These are phyloP conservation scores for Lobophora halterata DNA, from an alignment of 2,888 invertebrate genomes.

Conservation along the genomic window DNA sequence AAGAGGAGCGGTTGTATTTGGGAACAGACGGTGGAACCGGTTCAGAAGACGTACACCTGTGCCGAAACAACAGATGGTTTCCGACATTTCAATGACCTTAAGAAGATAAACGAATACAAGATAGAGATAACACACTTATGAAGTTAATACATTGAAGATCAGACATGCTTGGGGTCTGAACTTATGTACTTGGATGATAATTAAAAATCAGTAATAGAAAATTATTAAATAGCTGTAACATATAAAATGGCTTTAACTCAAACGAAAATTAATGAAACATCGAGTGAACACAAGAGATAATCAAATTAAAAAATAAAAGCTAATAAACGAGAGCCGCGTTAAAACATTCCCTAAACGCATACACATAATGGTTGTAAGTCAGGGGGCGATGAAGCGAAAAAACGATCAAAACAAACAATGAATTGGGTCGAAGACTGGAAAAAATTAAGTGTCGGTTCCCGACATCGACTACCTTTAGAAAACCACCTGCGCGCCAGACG, in stretches of 20 bases:
- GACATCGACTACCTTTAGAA: slow-evolving; percentile 42
- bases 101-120: neutral
- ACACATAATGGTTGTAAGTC: slow-evolving; percentile 23
- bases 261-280: neutral
- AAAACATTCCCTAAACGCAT: slow-evolving; percentile 15
- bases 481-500: slow-evolving; percentile 71
- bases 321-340: slow-evolving; percentile 12
- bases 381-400: slow-evolving; percentile 46
- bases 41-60: slow-evolving; percentile 18
- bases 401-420: slow-evolving; percentile 58
- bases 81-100: slow-evolving; percentile 1
- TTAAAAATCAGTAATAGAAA: too few relatives aligned
- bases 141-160: too few relatives aligned
- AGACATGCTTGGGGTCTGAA: too few relatives aligned
- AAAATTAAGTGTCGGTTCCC: slow-evolving; percentile 49
- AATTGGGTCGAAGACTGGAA: slow-evolving; percentile 55
- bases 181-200: too few relatives aligned
- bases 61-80: slow-evolving; percentile 21
- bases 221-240: too few relatives aligned
- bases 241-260: neutral
- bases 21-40: slow-evolving; percentile 21
- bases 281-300: neutral
- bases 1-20: slow-evolving; percentile 8
- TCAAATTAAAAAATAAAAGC: slow-evolving; percentile 10
- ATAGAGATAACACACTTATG: too few relatives aligned